phyloP scores from a whole-genome alignment of 1,140 invertebrate genomes.

The Euura saliciscinereae region DNA sequence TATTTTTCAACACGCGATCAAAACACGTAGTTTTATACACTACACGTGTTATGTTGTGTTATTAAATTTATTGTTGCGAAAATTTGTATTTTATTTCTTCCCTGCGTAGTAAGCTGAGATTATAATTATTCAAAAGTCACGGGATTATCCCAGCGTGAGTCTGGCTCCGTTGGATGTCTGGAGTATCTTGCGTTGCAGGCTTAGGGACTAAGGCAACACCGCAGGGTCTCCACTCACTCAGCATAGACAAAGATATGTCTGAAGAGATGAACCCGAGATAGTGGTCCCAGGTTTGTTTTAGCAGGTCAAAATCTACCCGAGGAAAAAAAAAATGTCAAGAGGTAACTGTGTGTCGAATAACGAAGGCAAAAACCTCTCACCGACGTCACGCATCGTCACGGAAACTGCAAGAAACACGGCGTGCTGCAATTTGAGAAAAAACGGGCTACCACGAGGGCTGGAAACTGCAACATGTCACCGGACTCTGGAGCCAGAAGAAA shows the following conservation, averaged over 20 bases:
- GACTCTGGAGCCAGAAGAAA: too few species aligned
- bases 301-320: conserved; percentile 38
- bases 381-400: too few species aligned
- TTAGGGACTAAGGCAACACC: conserved; percentile 34
- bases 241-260: conserved; percentile 21
- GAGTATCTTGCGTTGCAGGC: conserved; percentile 10
- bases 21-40: too few species aligned
- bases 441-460: conserved; percentile 19
- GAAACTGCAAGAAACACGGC: too few species aligned
- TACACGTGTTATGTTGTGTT: too few species aligned
- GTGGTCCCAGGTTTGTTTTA: conserved; percentile 37
- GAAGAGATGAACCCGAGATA: conserved; percentile 29
- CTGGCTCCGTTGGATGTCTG: conserved; percentile 7
- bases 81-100: too few species aligned
- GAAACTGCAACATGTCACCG: neutral
- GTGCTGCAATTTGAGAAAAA: conserved; percentile 22
- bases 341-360: too few species aligned
- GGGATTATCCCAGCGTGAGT: conserved; percentile 20
- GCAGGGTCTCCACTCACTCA: conserved; percentile 24
- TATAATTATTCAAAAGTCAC: neutral
- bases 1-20: too few species aligned
- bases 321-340: too few species aligned
- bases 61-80: too few species aligned
- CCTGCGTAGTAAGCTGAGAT: too few species aligned
- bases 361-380: too few species aligned